Evolutionary conservation across 2,888 invertebrate genomes (phyloP).

Genomic region (Scaptomyza polygonia): DNA sequence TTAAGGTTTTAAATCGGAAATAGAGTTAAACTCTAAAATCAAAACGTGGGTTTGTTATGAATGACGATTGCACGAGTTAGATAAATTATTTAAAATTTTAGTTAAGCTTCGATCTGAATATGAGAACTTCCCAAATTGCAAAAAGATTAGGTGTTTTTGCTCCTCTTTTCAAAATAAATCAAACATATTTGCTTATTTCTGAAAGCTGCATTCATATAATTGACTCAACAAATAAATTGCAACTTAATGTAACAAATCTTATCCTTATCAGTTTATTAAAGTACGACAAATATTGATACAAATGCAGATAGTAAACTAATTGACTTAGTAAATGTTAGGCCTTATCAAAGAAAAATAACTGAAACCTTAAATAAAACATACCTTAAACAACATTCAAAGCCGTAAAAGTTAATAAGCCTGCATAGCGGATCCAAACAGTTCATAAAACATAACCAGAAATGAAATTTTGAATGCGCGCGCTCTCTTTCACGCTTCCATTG

Average conservation of each 20-base stretch:
- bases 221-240: constrained; percentile 22
- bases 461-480: constrained; percentile 13
- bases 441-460: constrained; percentile 25
- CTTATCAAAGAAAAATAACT: no score
- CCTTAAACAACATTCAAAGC: background rate
- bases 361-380: background rate
- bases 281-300: background rate
- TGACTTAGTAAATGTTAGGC: background rate
- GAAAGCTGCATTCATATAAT: no score
- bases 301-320: constrained; percentile 22
- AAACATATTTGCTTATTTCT: constrained; percentile 9
- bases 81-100: no score
- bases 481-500: constrained; percentile 5
- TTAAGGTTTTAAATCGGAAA: no score
- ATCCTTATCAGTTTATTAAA: constrained; percentile 35
- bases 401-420: background rate
- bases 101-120: no score
- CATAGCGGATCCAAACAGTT: constrained; percentile 21
- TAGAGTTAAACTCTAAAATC: no score
- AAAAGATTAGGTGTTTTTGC: no score
- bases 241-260: constrained; percentile 37
- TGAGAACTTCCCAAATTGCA: no score
- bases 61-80: no score
- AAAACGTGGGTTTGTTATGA: no score
- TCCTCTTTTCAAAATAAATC: background rate